Evolutionary conservation across 2,888 invertebrate species (phyloP), one percentile per base, ranked within the genome.

Genomic region (Andrena bicolor): DNA sequence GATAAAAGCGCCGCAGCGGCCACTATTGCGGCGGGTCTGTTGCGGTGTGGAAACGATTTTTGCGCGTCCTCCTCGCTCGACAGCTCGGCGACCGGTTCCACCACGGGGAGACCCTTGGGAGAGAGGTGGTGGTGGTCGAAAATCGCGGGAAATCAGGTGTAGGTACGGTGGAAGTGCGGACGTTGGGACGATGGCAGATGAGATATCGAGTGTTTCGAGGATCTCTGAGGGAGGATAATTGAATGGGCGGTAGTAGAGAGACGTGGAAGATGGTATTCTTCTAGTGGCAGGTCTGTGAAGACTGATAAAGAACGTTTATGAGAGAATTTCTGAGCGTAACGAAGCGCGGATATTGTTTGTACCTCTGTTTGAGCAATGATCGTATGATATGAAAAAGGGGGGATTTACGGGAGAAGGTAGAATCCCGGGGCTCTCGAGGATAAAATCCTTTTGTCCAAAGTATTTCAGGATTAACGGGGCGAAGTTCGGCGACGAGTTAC

Each of bases 1-100:
- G 69, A 58, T 28, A 60, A 65, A 60, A 69, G 69, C 69, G 3
- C 16, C 58, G 4, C 71, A 48, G 20, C 26, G 20, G 4, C 32
- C 23, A n/a, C 30, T 13, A 8, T 23, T 61, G 26, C 23, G 35
- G 1, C 8, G 8, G 8, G 2, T 66, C 28, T 28, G 20, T 20
- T 13, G 30, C 7, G 7, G 60, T 4, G 32, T 16, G 32, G 10
- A 0, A 23, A 23, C 56, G 30, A 68, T 68, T 49, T 69, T 65
- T 49, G 13, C 26, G 8, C 53, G 35, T 41, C 56, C 56, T 2
- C 26, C 10, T 20, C 8, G 56, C 56, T 56, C 4, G 56, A 23
- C 23, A 23, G 56, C 56, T 23, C 10, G 56, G 8, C 56, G 56
- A 56, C 56, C 56, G 56, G 26, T 56, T 26, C 26, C 23, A 10